Conservation (phyloP, 2,797 vertebrate genomes). For the Rhodeus uyekii region DNA sequence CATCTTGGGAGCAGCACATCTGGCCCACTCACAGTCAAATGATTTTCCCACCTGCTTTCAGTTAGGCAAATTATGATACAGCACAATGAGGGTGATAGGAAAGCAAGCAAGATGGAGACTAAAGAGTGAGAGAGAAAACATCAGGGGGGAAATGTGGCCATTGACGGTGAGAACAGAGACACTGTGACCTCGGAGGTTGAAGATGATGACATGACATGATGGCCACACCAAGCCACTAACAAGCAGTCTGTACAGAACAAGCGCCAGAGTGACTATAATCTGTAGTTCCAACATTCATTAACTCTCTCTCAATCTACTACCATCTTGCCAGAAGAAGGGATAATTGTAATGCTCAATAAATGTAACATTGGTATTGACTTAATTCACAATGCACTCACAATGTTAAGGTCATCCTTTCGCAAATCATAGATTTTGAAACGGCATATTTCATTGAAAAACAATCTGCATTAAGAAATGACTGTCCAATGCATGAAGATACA, state of each 20-base stretch:
- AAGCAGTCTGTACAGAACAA: constrained; percentile 33
- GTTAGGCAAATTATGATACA: constrained; percentile 55
- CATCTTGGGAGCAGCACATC: constrained; percentile 58
- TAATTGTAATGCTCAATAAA: constrained; percentile 26
- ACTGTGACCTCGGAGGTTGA: constrained; percentile 28
- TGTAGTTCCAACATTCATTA: constrained; percentile 8
- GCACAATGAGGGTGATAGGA: constrained; percentile 44
- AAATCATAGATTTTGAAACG: neutral
- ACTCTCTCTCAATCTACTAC: constrained; percentile 3
- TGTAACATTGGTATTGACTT: constrained; percentile 9
- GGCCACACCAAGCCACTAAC: constrained; percentile 45
- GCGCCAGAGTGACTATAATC: constrained; percentile 33
- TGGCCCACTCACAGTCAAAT: constrained; percentile 57
- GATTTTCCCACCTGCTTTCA: constrained; percentile 60
- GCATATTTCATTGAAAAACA: neutral
- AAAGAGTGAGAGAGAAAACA: constrained; percentile 7
- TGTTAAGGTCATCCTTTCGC: neutral
- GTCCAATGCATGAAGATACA: neutral
- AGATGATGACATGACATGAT: constrained; percentile 42
- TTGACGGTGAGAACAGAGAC: constrained; percentile 30
- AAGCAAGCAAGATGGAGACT: constrained; percentile 21
- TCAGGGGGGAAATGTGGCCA: constrained; percentile 1
- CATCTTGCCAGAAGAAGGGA: constrained; percentile 20
- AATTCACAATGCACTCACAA: constrained; percentile 8
- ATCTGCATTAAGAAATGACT: neutral